Evolutionary conservation across 2,113 vertebrate species (phyloP).

Genomic region (Haemorhous mexicanus): DNA sequence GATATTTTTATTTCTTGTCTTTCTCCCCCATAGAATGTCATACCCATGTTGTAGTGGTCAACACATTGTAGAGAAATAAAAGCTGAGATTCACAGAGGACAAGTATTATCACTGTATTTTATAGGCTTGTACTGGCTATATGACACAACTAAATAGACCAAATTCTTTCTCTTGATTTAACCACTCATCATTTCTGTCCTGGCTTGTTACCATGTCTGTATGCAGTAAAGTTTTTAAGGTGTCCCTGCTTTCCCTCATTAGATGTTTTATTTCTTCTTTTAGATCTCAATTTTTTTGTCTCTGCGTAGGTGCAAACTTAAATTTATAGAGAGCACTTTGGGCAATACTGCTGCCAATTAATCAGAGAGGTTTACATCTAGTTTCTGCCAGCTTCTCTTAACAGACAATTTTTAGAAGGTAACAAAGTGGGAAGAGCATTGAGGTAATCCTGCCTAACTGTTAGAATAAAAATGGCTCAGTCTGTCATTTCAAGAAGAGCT

Average conservation of each 20-base stretch:
- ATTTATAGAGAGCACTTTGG: background rate
- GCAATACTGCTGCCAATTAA: background rate
- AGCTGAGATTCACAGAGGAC: background rate
- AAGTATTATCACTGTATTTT: background rate
- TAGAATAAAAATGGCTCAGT: background rate
- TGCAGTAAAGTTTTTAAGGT: background rate
- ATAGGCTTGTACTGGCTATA: background rate
- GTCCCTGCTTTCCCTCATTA: background rate
- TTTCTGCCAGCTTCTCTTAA: background rate
- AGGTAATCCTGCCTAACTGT: background rate
- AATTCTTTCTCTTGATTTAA: background rate
- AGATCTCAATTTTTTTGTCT: background rate
- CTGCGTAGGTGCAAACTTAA: background rate
- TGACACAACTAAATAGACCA: background rate
- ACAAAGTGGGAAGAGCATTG: background rate
- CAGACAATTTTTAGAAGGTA: background rate
- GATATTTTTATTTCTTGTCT: background rate
- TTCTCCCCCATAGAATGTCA: background rate
- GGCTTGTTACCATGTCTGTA: background rate
- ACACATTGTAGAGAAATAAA: background rate
- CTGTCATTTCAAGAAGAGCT: background rate
- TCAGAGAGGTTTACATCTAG: background rate
- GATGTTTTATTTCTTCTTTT: background rate
- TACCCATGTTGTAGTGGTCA: background rate
- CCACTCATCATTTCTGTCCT: background rate